Base-by-base conservation (phyloP, 2,888 invertebrate species). In the Mimachlamys varia region DNA sequence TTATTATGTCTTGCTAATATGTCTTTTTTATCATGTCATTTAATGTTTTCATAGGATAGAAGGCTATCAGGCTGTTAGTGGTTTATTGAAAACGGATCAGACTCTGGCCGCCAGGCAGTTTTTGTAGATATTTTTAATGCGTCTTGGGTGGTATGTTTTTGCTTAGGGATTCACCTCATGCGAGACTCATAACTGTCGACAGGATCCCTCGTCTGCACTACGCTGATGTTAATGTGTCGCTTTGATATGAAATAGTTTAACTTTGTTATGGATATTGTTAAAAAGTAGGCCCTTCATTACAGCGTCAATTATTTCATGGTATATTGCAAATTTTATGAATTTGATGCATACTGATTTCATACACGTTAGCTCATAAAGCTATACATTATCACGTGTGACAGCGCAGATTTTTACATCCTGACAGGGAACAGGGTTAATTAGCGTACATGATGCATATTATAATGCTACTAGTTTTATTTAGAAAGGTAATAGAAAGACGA, bases 131-230 rank as follows among this genome's bases (percentile, higher is more conserved):
- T 33, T 76, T 76, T 33, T 76, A 76, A 76, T 76, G 22, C 76
- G 76, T 33, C 76, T 76, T 76, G 76, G 76, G 76, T 76, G 76
- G 76, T 76, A 76, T 76, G 33, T 33, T 33, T 76, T 33, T 76
- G 76, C 76, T 76, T 76, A 27, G 76, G 7, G 76, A 76, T 76
- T 76, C 76, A 76, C 76, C 76, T 76, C 76, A 76, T 76, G 76
- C 76, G 76, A 76, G 76, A 76, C 76, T 27, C 76, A 76, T 76
- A 76, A 76, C 76, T 76, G 76, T 76, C 76, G 76, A 76, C 76
- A 76, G 76, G 19, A 10, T 76, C 76, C 33, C 76, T 76, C 22
- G 76, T 76, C 76, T 76, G 76, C 33, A 33, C 76, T 27, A 0
- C 33, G 76, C 12, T 76, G 76, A 76, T 76, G 76, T 76, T 76